These are phyloP conservation scores for Mugil cephalus DNA, from an alignment of 2,113 vertebrate species.

Conservation along the genomic window DNA sequence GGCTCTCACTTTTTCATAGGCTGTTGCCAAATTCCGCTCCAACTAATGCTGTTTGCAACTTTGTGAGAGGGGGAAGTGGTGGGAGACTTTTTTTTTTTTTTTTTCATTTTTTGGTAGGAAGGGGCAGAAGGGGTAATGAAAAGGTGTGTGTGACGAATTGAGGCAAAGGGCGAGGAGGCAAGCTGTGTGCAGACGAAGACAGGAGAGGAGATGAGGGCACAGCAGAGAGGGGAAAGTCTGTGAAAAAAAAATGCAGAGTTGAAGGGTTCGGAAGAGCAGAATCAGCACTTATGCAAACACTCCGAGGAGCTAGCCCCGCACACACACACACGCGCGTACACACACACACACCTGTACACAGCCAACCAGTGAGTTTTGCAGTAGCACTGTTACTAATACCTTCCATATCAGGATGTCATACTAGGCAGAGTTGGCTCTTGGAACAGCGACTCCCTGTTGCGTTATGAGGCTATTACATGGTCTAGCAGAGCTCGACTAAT, in stretches of 20 bases:
- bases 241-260: constrained; percentile 79
- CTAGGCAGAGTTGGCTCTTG: constrained; percentile 76
- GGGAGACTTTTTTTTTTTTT: constrained; percentile 20
- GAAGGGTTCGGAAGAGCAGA: constrained; percentile 79
- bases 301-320: constrained; percentile 52
- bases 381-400: constrained; percentile 63
- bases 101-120: constrained; percentile 40
- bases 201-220: constrained; percentile 70
- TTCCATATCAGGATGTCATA: constrained; percentile 81
- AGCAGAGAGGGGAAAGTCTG: constrained; percentile 52
- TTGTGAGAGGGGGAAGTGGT: not conserved
- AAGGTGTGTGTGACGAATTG: constrained; percentile 76
- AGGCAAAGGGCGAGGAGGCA: constrained; percentile 71
- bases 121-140: constrained; percentile 65
- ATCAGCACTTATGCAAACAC: constrained; percentile 86
- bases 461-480: constrained; percentile 86
- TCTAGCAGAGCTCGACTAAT: constrained; percentile 87
- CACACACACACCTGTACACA: constrained; percentile 72
- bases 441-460: constrained; percentile 83
- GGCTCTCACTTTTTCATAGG: constrained; percentile 48
- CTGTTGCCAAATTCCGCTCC: constrained; percentile 34
- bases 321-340: constrained; percentile 40
- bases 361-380: constrained; percentile 64
- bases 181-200: constrained; percentile 70
- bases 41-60: constrained; percentile 53